Evolutionary conservation across 2,888 invertebrate genomes (phyloP).

Genomic region (Nephrotoma flavescens): DNA sequence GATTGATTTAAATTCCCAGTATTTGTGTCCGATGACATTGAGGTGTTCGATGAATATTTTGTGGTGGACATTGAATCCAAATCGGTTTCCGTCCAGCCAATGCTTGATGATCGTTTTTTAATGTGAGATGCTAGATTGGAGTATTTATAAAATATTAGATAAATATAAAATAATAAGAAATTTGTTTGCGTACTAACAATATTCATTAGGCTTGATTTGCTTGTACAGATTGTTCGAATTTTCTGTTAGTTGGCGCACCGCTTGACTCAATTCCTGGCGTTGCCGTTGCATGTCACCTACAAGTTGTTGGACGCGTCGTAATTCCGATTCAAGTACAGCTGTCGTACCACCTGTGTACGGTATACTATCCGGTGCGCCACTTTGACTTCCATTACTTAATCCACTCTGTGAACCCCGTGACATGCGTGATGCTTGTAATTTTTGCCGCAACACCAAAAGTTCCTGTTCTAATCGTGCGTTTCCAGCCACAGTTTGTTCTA

Average conservation of each 20-base stretch:
- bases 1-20: conserved; percentile 22
- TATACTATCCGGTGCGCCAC: conserved; percentile 28
- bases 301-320: conserved; percentile 66
- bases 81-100: conserved; percentile 77
- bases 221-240: conserved; percentile 56
- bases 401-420: conserved; percentile 26
- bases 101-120: conserved; percentile 47
- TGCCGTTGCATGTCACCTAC: conserved; percentile 77
- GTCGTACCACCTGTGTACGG: conserved; percentile 40
- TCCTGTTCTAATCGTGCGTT: conserved; percentile 82
- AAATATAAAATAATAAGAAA: background rate
- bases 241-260: conserved; percentile 71
- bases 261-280: conserved; percentile 70
- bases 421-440: conserved; percentile 56
- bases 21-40: conserved; percentile 28
- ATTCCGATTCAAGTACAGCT: conserved; percentile 60
- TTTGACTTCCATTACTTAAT: conserved; percentile 14
- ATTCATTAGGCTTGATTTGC: conserved; percentile 31
- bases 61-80: conserved; percentile 65
- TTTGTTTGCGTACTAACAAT: background rate
- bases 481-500: conserved; percentile 84
- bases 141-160: background rate
- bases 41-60: conserved; percentile 61
- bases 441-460: conserved; percentile 67
- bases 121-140: conserved; percentile 18